A percentile compares a stretch with the other conserved stretches of the same genome.
These are phyloP conservation scores for Microhierax caerulescens DNA, from an alignment of 2,797 vertebrate genomes.

Conservation along the genomic window DNA sequence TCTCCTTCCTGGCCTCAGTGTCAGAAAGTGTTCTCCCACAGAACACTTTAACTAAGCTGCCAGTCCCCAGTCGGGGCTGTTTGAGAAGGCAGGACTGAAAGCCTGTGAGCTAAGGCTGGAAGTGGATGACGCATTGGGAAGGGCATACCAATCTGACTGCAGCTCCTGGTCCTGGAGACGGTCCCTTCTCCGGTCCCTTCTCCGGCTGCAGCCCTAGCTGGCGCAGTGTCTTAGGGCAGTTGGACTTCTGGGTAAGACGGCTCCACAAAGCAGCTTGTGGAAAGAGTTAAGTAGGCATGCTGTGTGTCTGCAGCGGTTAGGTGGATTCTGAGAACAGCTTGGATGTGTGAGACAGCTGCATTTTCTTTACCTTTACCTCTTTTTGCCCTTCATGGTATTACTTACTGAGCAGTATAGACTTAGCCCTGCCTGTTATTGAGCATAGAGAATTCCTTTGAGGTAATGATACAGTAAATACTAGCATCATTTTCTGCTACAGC, in stretches of 20 bases:
- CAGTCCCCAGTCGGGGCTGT: background rate
- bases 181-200: background rate
- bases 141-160: rapidly evolving
- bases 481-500: background rate
- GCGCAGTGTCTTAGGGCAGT: background rate
- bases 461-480: background rate
- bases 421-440: background rate
- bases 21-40: too few species aligned
- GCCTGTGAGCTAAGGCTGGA: background rate
- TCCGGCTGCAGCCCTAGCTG: rapidly evolving
- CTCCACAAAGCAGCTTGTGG: background rate
- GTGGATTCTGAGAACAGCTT: background rate
- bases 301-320: background rate
- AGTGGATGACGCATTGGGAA: background rate
- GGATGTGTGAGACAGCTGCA: background rate
- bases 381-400: background rate
- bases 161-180: rapidly evolving
- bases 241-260: background rate
- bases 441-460: background rate
- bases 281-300: background rate
- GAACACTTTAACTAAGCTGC: background rate
- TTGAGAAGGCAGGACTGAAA: background rate
- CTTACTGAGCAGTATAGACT: background rate
- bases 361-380: background rate
- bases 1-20: background rate